Base-by-base conservation (phyloP, 2,797 vertebrate genomes). In the Girardinus metallicus region DNA sequence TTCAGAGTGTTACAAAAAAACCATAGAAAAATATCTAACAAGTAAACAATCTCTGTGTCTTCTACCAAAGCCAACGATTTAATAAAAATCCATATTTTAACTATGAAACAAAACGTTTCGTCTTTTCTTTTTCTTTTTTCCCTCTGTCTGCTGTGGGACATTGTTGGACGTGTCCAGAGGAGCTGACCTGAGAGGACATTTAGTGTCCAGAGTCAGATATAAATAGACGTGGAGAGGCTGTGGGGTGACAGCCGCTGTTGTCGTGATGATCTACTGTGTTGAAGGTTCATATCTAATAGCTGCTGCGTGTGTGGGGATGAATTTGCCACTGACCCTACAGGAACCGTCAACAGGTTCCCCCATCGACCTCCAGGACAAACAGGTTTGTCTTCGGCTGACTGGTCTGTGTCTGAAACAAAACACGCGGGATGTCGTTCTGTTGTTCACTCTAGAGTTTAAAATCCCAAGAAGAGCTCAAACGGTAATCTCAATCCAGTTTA, bases 311-410 rank as follows among this genome's bases (percentile, higher is more conserved):
- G 77, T 10, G 64, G 47, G 64, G 44, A 85, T 91, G 91, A 95
- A 93, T 95, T 91, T 93, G 84, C 72, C 93, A 93, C 91, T 43
- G 29, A 91, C 82, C 41, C 91, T 93, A 80, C 55, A 94, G 79
- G 75, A 60, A 83, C 80, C 79, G 83, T 79, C 86, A 87, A 77
- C 77, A 83, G 77, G 70, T 78, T 84, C 57, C 47, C 79, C 74
- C 78, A 74, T 91, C 87, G 82, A 78, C 71, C 5, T 55, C 46
- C 36, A 85, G 85, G 78, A 91, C 87, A 41, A 88, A 88, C 86
- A 70, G 81, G 83, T 82, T 90, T 82, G 85, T 83, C 89, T 82
- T 87, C 29, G 85, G 3, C 71, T 4, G 72, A 77, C 71, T 66
- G 73, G 34, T 86, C 81, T 73, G n/a, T 21, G 43, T 80, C 43